phyloP scores from a whole-genome alignment of 2,888 invertebrate species.

The Itoplectis maculator region DNA sequence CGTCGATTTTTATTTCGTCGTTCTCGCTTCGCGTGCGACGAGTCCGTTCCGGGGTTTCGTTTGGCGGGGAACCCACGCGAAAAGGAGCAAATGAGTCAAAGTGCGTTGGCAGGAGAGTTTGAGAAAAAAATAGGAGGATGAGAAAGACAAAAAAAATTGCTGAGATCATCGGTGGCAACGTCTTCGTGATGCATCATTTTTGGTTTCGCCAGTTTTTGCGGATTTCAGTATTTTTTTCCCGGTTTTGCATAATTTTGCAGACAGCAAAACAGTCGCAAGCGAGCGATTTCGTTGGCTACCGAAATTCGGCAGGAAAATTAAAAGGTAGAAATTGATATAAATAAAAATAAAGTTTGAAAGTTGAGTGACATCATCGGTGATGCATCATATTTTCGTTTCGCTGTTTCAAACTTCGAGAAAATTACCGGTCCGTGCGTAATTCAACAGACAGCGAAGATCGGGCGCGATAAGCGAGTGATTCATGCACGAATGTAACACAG shows the following conservation, averaged over 20 bases:
- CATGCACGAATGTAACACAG: slow-evolving; percentile 8
- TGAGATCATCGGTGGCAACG: neutral
- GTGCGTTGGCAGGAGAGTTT: neutral
- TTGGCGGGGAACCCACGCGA: neutral
- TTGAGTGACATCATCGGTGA: neutral
- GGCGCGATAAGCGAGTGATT: slow-evolving; percentile 61
- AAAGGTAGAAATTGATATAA: too few species aligned
- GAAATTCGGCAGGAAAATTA: too few species aligned
- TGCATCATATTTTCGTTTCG: slow-evolving; percentile 1
- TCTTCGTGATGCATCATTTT: neutral
- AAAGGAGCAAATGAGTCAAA: neutral
- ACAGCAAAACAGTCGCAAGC: too few species aligned
- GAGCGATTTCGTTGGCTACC: too few species aligned
- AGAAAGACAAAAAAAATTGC: neutral
- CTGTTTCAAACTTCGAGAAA: neutral
- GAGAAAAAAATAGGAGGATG: neutral
- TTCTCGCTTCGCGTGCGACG: neutral
- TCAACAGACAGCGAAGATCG: slow-evolving; percentile 19
- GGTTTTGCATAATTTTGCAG: too few species aligned
- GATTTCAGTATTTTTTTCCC: too few species aligned
- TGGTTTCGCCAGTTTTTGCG: neutral
- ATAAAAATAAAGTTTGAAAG: too few species aligned
- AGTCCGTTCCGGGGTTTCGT: neutral
- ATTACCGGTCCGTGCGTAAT: slow-evolving; percentile 38
- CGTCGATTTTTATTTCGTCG: too few species aligned